phyloP scores from a whole-genome alignment of 2,888 invertebrate genomes.

The Drosophila aldrichi region DNA sequence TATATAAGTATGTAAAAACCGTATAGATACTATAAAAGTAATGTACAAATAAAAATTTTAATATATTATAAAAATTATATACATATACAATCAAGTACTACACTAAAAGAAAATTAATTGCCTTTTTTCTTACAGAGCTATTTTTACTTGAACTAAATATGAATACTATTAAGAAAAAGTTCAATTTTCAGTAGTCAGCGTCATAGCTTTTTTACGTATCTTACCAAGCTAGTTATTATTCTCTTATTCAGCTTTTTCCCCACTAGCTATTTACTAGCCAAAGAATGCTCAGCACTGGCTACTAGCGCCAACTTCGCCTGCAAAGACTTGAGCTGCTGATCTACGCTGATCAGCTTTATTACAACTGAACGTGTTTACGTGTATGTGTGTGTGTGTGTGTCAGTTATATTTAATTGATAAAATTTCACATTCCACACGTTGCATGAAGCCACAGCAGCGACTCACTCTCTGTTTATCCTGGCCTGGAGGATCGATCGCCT shows the following conservation, averaged over 20 bases:
- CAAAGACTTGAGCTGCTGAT: constrained; percentile 33
- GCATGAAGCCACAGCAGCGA: constrained; percentile 64
- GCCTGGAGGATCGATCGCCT: constrained; percentile 55
- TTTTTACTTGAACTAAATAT: background rate
- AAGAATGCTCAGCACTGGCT: constrained; percentile 1
- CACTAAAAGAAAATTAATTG: no score
- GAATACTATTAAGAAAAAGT: background rate
- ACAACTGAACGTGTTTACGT: background rate
- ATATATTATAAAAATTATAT: background rate
- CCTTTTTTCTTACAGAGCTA: background rate
- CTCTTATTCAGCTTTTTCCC: background rate
- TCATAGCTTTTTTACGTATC: no score
- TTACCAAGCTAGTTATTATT: background rate
- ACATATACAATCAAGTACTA: no score
- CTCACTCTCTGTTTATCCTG: constrained; percentile 63
- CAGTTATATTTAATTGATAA: constrained; percentile 73
- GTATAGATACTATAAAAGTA: background rate
- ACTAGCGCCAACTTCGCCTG: constrained; percentile 31
- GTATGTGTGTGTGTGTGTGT: background rate
- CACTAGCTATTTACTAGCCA: background rate
- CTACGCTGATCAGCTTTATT: constrained; percentile 26
- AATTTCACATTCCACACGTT: constrained; percentile 74
- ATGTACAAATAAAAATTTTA: background rate
- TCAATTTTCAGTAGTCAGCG: no score
- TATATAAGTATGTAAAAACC: no score